Evolutionary conservation across 2,888 invertebrate genomes (phyloP), one percentile per base, ranked within the genome.

Genomic region (Caenorhabditis sp.): DNA sequence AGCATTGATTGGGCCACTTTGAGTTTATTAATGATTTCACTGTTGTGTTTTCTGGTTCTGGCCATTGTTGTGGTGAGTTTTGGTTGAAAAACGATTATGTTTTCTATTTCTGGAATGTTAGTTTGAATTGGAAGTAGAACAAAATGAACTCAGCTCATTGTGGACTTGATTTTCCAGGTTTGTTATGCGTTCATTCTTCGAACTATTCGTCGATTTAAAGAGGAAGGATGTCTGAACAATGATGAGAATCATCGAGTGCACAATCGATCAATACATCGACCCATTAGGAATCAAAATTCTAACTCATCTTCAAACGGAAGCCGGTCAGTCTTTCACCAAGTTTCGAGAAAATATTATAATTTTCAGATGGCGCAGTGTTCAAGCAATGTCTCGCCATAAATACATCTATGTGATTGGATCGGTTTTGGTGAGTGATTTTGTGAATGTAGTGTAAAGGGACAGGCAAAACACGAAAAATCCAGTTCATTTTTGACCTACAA

Each of bases 351-450:
- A n/a, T n/a, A n/a, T n/a, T n/a, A n/a, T n/a, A n/a, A n/a, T 19
- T 59, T 77, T 67, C 27, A 79, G 76, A 50, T 75, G 72, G 66
- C 36, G 69, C n/a, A 68, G 71, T 50, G 69, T 79, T 23, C 79
- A 77, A 63, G 75, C 79, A 24, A 81, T 87, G 83, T 79, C 80
- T 1, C 75, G 87, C 6, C 86, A 87, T 78, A 87, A 87, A 75
- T 87, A 87, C 68, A 76, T 87, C 57, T 83, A 87, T 51, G 87
- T 87, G 31, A 87, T 87, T 65, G 87, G 87, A 10, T 82, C 81
- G 12, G 87, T 87, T 26, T 78, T 86, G 26, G 60, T 60, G 6
- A 24, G 49, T 60, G 3, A 58, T 3, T 43, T 43, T 43, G 43
- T 5, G 6, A 43, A 17, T 31, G 31, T n/a, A n/a, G n/a, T n/a